phyloP scores from a whole-genome alignment of 2,113 vertebrate genomes.

The Centropristis striata region DNA sequence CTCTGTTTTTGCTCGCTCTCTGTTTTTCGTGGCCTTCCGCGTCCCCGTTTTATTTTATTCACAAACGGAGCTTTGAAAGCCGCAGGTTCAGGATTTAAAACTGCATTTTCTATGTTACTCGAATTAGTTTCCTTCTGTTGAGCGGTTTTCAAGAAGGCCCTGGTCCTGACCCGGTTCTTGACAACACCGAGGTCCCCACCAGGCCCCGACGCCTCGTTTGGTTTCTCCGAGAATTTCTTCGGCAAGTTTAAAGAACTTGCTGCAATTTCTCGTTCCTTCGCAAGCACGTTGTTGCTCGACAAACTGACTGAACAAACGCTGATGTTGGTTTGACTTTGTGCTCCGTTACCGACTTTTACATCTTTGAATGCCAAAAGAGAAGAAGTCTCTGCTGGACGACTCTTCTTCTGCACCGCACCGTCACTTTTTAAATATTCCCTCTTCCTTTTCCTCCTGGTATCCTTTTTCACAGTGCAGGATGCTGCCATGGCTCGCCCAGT shows the following conservation, averaged over 20 bases:
- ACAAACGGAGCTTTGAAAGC: neutral
- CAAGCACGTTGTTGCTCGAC: slow-evolving; percentile 61
- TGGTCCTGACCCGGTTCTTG: slow-evolving; percentile 37
- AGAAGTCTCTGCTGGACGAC: neutral
- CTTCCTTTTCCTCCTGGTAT: neutral
- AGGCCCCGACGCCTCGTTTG: neutral
- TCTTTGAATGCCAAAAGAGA: neutral
- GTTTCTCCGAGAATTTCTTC: neutral
- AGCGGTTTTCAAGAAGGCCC: slow-evolving; percentile 21
- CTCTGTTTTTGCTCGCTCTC: rapidly evolving
- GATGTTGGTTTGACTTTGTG: neutral
- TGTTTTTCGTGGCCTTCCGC: slow-evolving; percentile 49
- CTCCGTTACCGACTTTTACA: neutral
- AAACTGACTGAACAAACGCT: slow-evolving; percentile 57
- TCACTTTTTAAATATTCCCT: neutral
- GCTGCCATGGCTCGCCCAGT: neutral
- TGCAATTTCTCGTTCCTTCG: slow-evolving; percentile 28
- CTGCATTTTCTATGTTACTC: neutral
- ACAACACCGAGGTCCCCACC: neutral
- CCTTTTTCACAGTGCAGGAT: neutral
- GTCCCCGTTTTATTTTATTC: neutral
- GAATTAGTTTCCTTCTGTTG: neutral
- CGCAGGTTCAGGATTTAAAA: neutral
- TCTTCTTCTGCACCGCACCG: neutral
- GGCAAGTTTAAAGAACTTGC: neutral